These are phyloP conservation scores for Calosoma granatense DNA, from an alignment of 1,140 invertebrate genomes.

Conservation along the genomic window DNA sequence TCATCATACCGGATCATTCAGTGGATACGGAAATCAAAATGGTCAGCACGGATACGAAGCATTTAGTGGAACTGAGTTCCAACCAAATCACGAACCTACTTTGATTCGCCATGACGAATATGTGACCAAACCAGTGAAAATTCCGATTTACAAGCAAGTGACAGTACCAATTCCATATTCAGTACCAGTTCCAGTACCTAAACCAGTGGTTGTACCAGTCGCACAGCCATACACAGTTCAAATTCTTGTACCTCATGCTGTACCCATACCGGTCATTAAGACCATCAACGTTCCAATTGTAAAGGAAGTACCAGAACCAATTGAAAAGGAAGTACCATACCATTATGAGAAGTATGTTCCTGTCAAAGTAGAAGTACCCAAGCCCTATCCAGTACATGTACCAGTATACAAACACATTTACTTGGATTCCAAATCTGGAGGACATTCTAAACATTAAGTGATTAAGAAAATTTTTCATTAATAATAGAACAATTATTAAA, in stretches of 20 bases:
- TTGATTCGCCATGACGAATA: conserved; percentile 56
- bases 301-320: conserved; percentile 58
- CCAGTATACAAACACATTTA: conserved; percentile 59
- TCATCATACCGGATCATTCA: conserved; percentile 15
- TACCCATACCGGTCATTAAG: conserved; percentile 57
- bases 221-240: conserved; percentile 63
- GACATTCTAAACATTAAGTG: too few relatives aligned
- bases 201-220: conserved; percentile 56
- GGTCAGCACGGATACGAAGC: conserved; percentile 21
- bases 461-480: too few relatives aligned
- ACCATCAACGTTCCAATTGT: conserved; percentile 60
- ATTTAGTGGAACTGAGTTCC: too few relatives aligned
- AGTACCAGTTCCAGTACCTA: conserved; percentile 55
- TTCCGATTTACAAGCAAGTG: conserved; percentile 58
- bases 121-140: conserved; percentile 52
- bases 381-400: conserved; percentile 58
- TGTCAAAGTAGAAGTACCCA: conserved; percentile 57
- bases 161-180: conserved; percentile 53
- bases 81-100: too few relatives aligned
- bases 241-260: conserved; percentile 57
- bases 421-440: conserved; percentile 32
- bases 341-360: conserved; percentile 63
- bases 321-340: conserved; percentile 61
- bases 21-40: conserved; percentile 12
- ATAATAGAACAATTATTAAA: too few relatives aligned